Evolutionary conservation across 2,113 vertebrate genomes (phyloP).

Genomic region (Cynocephalus volans): DNA sequence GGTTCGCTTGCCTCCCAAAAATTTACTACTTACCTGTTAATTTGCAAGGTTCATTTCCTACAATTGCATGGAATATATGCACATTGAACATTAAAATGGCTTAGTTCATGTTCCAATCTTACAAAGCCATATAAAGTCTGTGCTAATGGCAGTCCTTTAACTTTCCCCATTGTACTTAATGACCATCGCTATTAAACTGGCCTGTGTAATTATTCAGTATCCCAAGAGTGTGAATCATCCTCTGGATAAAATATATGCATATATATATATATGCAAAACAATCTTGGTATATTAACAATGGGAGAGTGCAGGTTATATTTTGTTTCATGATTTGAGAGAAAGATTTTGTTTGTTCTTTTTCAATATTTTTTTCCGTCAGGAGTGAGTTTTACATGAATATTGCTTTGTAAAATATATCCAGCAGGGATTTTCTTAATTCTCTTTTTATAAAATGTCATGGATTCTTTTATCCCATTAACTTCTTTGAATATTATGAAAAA

Average conservation of each 20-base stretch:
- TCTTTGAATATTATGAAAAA: constrained; percentile 46
- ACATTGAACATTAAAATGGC: constrained; percentile 75
- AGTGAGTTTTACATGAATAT: background rate
- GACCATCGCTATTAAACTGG: constrained; percentile 12
- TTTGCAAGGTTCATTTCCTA: constrained; percentile 69
- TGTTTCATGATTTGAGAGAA: constrained; percentile 34
- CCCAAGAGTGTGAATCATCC: background rate
- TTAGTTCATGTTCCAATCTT: constrained; percentile 72
- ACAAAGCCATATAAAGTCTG: constrained; percentile 61
- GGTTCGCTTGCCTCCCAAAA: constrained; percentile 51
- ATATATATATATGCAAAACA: background rate
- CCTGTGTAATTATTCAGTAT: constrained; percentile 4
- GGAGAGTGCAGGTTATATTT: background rate
- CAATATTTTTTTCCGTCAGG: background rate
- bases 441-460: constrained; percentile 22
- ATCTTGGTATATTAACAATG: background rate
- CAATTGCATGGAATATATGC: constrained; percentile 66
- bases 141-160: constrained; percentile 62
- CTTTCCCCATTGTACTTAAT: constrained; percentile 56
- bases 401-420: background rate
- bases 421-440: constrained; percentile 57
- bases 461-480: constrained; percentile 42
- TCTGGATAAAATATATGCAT: background rate
- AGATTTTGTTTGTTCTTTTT: background rate
- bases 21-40: constrained; percentile 63